Evolutionary conservation across 2,888 invertebrate genomes (phyloP).

Genomic region (Caenorhabditis plicata): DNA sequence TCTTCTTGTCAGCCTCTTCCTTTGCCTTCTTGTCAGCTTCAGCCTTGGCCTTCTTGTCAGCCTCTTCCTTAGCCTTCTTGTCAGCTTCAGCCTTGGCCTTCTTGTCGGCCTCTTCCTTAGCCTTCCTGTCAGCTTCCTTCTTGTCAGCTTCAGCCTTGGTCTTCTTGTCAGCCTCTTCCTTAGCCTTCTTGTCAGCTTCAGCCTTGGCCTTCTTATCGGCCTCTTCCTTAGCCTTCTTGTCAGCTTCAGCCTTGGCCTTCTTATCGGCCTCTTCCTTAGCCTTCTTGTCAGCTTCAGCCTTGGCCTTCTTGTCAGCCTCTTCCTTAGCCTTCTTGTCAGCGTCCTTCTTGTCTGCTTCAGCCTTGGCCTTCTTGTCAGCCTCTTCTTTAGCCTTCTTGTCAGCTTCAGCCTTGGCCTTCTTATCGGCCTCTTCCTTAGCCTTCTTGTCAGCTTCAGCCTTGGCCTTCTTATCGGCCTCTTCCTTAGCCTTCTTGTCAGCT

Average conservation of each 20-base stretch:
- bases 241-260: conserved; percentile 3
- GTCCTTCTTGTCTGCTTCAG: no score
- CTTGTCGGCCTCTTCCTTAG: conserved; percentile 4
- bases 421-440: conserved; percentile 4
- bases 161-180: conserved; percentile 12
- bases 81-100: background rate
- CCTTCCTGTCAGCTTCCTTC: no score
- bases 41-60: no score
- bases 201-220: conserved; percentile 16
- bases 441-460: conserved; percentile 7
- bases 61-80: no score
- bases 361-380: conserved; percentile 1
- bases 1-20: no score
- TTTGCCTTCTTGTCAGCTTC: no score
- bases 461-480: conserved; percentile 6
- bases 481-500: background rate
- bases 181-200: conserved; percentile 7
- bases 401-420: conserved; percentile 8
- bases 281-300: conserved; percentile 10
- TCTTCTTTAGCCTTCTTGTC: conserved; percentile 12
- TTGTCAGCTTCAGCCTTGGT: conserved; percentile 4
- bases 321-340: conserved; percentile 3
- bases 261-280: conserved; percentile 12
- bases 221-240: conserved; percentile 10
- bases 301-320: conserved; percentile 6